These are phyloP conservation scores for Drosophila busckii DNA, from an alignment of 1,140 invertebrate species.

Conservation along the genomic window DNA sequence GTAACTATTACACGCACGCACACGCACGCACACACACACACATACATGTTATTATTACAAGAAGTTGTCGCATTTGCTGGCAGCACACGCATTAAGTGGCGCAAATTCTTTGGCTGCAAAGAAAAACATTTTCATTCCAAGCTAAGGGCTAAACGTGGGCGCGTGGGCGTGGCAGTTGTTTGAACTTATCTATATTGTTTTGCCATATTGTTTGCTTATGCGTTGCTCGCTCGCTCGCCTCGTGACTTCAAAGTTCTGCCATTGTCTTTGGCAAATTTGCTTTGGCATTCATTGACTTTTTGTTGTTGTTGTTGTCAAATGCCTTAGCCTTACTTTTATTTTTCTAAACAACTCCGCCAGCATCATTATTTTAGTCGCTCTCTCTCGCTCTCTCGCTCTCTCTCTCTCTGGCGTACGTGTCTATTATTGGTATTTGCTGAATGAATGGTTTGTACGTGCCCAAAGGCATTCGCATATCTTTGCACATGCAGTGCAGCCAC, in stretches of 20 bases:
- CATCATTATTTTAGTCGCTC: not conserved
- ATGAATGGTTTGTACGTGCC: conserved; percentile 76
- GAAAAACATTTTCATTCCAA: conserved; percentile 74
- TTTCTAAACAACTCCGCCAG: not conserved
- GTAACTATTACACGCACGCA: not conserved
- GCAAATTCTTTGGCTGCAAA: conserved; percentile 55
- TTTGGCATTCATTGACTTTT: conserved; percentile 74
- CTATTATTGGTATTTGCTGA: conserved; percentile 77
- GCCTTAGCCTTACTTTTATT: conserved; percentile 27
- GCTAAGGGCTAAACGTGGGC: too few species aligned
- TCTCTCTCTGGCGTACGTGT: conserved; percentile 53
- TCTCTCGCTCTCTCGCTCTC: not conserved
- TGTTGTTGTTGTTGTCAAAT: conserved; percentile 60
- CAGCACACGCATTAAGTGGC: conserved; percentile 35
- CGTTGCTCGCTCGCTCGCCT: conserved; percentile 29
- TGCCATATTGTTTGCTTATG: conserved; percentile 76
- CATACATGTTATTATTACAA: conserved; percentile 42
- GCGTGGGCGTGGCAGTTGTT: conserved; percentile 45
- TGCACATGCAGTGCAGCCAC: conserved; percentile 23
- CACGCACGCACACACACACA: conserved; percentile 1
- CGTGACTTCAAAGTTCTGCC: conserved; percentile 51
- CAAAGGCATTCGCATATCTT: conserved; percentile 68
- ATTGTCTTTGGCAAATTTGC: conserved; percentile 75
- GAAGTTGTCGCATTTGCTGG: conserved; percentile 27
- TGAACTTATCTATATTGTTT: conserved; percentile 77